A percentile compares a stretch with the other conserved stretches of the same genome.
Conservation (phyloP, 2,113 vertebrate species). For the Istiophorus platypterus region DNA sequence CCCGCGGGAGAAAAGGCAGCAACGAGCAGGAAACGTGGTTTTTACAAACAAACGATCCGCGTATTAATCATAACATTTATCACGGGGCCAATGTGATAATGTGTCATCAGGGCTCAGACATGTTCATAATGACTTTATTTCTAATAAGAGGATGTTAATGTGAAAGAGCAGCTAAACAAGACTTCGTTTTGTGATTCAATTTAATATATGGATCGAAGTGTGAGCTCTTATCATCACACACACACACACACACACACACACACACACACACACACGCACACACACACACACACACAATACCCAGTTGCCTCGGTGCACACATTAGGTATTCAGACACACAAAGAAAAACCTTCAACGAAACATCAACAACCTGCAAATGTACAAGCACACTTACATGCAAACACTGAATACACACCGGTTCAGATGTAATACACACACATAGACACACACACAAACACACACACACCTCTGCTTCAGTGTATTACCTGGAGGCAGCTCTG, state of each 20-base stretch:
- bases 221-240: background rate
- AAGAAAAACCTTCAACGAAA: background rate
- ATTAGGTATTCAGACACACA: slow-evolving; percentile 3
- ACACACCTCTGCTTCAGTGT: slow-evolving; percentile 18
- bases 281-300: background rate
- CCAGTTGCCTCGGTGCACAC: background rate
- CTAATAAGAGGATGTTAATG: background rate
- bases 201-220: background rate
- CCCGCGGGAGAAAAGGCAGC: background rate
- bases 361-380: background rate
- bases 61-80: background rate
- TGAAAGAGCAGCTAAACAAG: background rate
- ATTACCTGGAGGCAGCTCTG: slow-evolving; percentile 12
- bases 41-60: background rate
- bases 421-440: background rate
- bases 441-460: background rate
- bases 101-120: background rate
- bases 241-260: no score
- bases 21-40: rapidly evolving
- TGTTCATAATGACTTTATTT: background rate
- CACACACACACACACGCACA: background rate
- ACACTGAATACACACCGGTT: background rate
- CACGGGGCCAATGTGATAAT: background rate
- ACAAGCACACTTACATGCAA: background rate
- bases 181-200: background rate